Evolutionary conservation across 2,888 invertebrate species (phyloP), one percentile per base, ranked within the genome.

Genomic region (Trichacis sp.): DNA sequence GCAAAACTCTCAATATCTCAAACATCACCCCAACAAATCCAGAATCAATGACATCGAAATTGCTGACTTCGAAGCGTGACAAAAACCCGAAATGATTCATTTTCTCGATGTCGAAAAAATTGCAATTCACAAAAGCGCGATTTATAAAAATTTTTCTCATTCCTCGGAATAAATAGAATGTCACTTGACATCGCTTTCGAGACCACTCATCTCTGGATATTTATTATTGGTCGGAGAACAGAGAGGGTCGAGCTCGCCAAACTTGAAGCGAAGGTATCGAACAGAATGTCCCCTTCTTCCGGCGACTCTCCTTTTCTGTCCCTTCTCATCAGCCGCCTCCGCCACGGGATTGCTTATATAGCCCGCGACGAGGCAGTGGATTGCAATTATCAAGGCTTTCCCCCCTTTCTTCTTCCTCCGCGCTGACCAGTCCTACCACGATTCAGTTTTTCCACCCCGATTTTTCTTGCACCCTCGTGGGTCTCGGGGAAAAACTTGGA

Each of bases 381-480:
- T 80, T 78, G 81, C 82, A 82, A 83, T 83, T 83, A 83, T 82
- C 81, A 81, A 81, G 79, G 78, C 75, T 76, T 73, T 73, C 69
- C 24, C 74, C 69, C 69, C 62, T 71, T 56, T 62, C 53, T 57
- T 47, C 57, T 64, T 64, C 64, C 53, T 49, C 59, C 52, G 53
- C 59, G n/a, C n/a, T 48, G 36, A 18, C 56, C 51, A 58, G 67
- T 30, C 57, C 55, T 50, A 67, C 60, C 63, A 50, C 55, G 52
- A 53, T 52, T 62, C 56, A 59, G 51, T 64, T 65, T 69, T 65
- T 66, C 61, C 64, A 59, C 57, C 58, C 65, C 65, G 60, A 55
- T 67, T 63, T 24, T 62, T 72, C 64, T 70, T 67, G 57, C 71
- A 64, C 71, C 68, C 70, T 68, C 55, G 72, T 66, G 74, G 70